Evolutionary conservation across 2,797 vertebrate species (phyloP), one percentile per base, ranked within the genome.

Genomic region (Echiichthys vipera): DNA sequence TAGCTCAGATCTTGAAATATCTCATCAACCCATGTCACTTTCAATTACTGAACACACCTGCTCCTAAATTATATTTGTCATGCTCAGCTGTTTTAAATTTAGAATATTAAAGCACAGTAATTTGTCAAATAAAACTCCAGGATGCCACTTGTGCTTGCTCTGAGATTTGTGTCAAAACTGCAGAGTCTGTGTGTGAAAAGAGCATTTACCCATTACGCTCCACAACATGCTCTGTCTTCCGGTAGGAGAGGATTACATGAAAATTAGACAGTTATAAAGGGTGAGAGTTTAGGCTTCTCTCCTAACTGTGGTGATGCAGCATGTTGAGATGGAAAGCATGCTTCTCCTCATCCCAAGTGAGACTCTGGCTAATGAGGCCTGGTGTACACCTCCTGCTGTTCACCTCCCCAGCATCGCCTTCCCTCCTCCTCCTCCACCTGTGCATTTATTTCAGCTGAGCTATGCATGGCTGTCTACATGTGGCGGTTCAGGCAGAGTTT

Each of bases 351-450:
- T 85, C 78, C 84, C 84, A 46, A 5, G 66, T 66, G 74, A 84
- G 71, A 67, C 66, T 69, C 49, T 46, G 74, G 81, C 78, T 92
- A 91, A 92, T 91, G 89, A 91, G 85, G 86, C 83, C 76, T 73
- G 82, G 71, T 67, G 66, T 45, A 63, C 72, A 68, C 88, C 86
- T 78, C 88, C 90, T 84, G 89, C 91, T 90, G 86, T 87, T 76
- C 83, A 65, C 58, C 79, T 73, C 42, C 59, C 53, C 59, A 45
- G 43, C 67, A 50, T 57, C 18, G 4, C 74, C 61, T 32, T 62
- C 62, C 64, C 70, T 73, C 66, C 71, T 57, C 42, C 43, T 65
- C 37, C 59, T 71, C 71, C 84, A 84, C 86, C 88, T 84, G 87
- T 47, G 50, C 53, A 49, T 17, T 14, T 13, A 54, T 73, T 88